Conservation (phyloP, 2,888 invertebrate genomes). For the Erebia ligea region DNA sequence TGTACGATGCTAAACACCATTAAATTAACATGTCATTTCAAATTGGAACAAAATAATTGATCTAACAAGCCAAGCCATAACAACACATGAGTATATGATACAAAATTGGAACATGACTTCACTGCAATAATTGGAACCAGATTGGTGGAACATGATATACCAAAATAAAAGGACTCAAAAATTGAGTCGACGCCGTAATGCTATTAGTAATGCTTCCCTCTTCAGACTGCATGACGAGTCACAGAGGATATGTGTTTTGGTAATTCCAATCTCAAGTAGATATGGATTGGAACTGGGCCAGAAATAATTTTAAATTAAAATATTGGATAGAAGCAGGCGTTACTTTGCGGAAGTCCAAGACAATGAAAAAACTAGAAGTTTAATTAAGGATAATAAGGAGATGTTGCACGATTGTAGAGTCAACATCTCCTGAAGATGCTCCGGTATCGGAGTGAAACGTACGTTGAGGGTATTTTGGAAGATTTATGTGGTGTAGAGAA, state of each 20-base stretch:
- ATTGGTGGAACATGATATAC: not conserved
- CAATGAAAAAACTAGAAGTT: too few relatives aligned
- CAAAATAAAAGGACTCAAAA: not conserved
- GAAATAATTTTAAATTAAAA: not conserved
- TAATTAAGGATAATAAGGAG: too few relatives aligned
- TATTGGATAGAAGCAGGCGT: too few relatives aligned
- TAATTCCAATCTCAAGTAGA: not conserved
- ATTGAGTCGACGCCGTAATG: not conserved
- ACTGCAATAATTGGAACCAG: not conserved
- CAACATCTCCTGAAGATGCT: too few relatives aligned
- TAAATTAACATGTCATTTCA: not conserved
- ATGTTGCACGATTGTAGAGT: too few relatives aligned
- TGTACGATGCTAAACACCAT: not conserved
- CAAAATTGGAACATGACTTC: conserved; percentile 3
- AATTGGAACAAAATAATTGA: not conserved
- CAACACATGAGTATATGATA: not conserved
- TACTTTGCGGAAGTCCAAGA: too few relatives aligned
- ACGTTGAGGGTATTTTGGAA: too few relatives aligned
- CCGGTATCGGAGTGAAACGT: too few relatives aligned
- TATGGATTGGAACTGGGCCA: not conserved
- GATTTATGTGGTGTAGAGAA: too few relatives aligned
- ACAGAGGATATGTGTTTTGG: not conserved
- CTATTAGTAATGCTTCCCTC: not conserved
- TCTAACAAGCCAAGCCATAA: conserved; percentile 10
- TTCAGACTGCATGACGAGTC: not conserved